Conservation (phyloP, 2,888 invertebrate species). For the Diachrysia chrysitis region DNA sequence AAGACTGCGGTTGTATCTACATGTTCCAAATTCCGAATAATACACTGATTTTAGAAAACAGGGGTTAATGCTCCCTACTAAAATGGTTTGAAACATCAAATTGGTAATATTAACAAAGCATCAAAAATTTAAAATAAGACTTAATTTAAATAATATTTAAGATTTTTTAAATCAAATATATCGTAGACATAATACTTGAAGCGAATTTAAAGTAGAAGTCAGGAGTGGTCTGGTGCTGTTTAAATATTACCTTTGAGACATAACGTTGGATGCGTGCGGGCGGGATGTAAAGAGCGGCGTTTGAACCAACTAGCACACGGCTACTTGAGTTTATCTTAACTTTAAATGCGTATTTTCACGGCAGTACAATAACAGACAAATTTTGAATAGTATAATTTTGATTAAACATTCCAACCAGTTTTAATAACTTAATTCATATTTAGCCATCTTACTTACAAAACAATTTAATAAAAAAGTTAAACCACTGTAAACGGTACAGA, state of each 20-base stretch:
- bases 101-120: too few species aligned
- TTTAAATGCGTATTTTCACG: background rate
- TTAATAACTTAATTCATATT: too few species aligned
- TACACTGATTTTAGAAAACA: background rate
- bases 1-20: background rate
- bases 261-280: constrained; percentile 57
- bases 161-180: background rate
- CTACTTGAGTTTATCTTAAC: background rate
- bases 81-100: background rate
- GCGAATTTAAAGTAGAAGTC: constrained; percentile 15
- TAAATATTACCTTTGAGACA: constrained; percentile 60
- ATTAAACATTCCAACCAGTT: too few species aligned
- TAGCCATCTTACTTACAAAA: too few species aligned
- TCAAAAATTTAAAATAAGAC: too few species aligned
- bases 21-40: background rate
- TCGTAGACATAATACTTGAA: background rate
- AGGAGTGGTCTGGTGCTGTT: constrained; percentile 55
- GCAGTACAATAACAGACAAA: background rate
- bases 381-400: too few species aligned
- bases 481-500: too few species aligned
- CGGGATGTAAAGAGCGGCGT: constrained; percentile 56
- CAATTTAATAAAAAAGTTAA: too few species aligned
- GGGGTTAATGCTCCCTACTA: background rate
- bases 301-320: constrained; percentile 36
- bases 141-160: too few species aligned